Base-by-base conservation (phyloP, 2,113 vertebrate species). In the Platycercus adscitus region DNA sequence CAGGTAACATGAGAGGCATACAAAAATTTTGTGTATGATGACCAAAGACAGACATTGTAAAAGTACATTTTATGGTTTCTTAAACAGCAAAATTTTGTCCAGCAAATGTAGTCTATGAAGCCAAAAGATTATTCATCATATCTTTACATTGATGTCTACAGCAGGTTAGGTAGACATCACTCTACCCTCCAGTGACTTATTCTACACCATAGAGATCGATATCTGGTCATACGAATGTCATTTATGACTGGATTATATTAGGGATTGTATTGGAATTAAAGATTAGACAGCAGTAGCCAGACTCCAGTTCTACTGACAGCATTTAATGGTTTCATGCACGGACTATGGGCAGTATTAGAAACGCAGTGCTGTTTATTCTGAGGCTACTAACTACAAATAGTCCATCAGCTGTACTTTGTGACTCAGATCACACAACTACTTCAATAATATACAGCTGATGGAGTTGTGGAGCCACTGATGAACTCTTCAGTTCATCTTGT, bases 131-230 rank as follows among this genome's bases (percentile, higher is more conserved):
- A 66, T 81, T 83, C 11, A 31, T 71, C 7, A 1, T 81, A 41
- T 66, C 37, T 58, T 58, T 53, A 73, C 56, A 5, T 1, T 28
- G n/a, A 25, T 65, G 14, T 37, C 10, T 77, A 20, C 29, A 88
- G 19, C 28, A 49, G 13, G 4, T 76, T 65, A 65, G 8, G 33
- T 24, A 73, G 31, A 44, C 2, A 31, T 11, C 44, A 24, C 11
- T 9, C 52, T 65, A 39, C 16, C 9, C 11, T 61, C 3, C 28
- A 75, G 4, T 53, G 37, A 41, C 13, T 8, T 31, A 68, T 69
- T 66, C 17, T 44, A 11, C 3, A 33, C 17, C 0, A 0, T 0
- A 55, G 18, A 52, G 17, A n/a, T 70, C 24, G 66, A 20, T 2
- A 11, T 53, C 70, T 81, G 35, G 18, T 46, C n/a, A 37, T 11